Conservation (phyloP, 1,140 invertebrate species). For the Philaenus spumarius region DNA sequence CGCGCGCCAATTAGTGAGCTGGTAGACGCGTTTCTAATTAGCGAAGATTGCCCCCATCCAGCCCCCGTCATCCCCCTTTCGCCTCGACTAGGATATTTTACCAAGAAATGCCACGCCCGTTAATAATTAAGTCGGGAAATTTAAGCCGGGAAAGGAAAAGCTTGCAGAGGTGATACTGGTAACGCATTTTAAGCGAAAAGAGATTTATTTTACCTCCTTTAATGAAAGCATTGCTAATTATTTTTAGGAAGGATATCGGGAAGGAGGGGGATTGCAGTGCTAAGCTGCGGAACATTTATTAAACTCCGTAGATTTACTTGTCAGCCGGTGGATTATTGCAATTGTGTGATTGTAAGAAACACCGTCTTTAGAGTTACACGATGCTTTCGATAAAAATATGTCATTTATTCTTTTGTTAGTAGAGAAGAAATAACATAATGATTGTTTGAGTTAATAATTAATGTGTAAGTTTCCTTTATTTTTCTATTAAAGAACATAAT, state of each 20-base stretch:
- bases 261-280: not conserved
- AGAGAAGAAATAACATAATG: no score
- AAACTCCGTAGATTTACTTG: no score
- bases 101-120: constrained; percentile 8
- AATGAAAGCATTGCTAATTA: constrained; percentile 16
- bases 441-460: no score
- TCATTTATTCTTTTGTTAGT: no score
- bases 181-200: not conserved
- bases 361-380: no score
- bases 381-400: no score
- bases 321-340: no score
- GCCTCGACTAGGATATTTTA: not conserved
- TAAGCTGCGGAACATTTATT: no score
- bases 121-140: constrained; percentile 18
- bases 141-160: constrained; percentile 1
- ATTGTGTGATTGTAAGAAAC: no score
- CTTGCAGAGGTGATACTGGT: constrained; percentile 9
- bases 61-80: not conserved
- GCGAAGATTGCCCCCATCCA: constrained; percentile 5
- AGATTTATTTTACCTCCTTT: constrained; percentile 17
- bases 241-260: constrained; percentile 4
- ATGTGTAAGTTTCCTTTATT: no score
- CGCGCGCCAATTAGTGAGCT: constrained; percentile 6
- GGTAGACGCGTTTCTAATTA: constrained; percentile 12
- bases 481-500: no score